These are phyloP conservation scores for Euclidia mi DNA, from an alignment of 2,888 invertebrate genomes.

Conservation along the genomic window DNA sequence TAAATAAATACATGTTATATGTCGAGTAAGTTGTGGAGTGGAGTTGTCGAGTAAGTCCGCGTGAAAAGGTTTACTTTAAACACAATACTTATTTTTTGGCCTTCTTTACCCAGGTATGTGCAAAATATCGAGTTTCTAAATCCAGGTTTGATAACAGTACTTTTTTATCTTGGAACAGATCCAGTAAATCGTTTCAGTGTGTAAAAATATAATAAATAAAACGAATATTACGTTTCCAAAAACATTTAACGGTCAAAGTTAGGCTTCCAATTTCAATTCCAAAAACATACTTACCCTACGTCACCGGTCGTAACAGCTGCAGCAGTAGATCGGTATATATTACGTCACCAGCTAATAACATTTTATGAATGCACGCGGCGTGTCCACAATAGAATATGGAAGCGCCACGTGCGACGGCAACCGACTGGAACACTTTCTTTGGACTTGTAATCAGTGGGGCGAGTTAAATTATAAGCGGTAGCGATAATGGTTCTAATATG, in stretches of 20 bases:
- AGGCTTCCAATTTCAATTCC: neutral
- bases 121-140: too few relatives aligned
- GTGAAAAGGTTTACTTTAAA: too few relatives aligned
- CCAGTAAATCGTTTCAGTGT: too few relatives aligned
- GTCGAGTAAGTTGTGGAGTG: too few relatives aligned
- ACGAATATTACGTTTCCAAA: neutral
- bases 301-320: slow-evolving; percentile 8
- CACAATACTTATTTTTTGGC: too few relatives aligned
- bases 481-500: slow-evolving; percentile 14
- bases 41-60: too few relatives aligned
- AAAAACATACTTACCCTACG: neutral
- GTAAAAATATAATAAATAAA: too few relatives aligned
- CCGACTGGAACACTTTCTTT: slow-evolving; percentile 71
- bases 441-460: slow-evolving; percentile 56
- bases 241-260: neutral
- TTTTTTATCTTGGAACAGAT: too few relatives aligned
- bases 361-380: slow-evolving; percentile 55
- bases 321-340: slow-evolving; percentile 16
- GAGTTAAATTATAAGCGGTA: slow-evolving; percentile 28
- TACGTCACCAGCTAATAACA: slow-evolving; percentile 44
- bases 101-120: too few relatives aligned
- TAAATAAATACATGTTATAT: too few relatives aligned
- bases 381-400: slow-evolving; percentile 57
- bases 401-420: slow-evolving; percentile 53
- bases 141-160: too few relatives aligned